Conservation (phyloP, 2,797 vertebrate species). For the Gallinago stenura region DNA sequence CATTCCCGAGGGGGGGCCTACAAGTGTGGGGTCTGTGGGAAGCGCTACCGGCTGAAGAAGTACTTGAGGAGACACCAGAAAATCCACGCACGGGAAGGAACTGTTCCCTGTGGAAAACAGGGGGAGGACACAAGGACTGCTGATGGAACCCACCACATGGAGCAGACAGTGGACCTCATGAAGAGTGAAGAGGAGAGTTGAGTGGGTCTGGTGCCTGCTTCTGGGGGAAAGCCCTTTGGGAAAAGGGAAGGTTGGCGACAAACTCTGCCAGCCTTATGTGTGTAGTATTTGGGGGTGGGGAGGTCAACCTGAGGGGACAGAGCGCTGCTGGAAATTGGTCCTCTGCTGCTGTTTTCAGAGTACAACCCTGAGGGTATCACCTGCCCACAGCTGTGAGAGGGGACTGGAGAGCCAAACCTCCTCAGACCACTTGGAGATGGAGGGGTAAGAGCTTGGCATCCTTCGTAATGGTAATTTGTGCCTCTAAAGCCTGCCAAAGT, state of each 20-base stretch:
- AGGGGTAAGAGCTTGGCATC: neutral
- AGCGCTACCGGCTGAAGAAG: conserved; percentile 24
- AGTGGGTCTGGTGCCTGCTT: rapidly evolving
- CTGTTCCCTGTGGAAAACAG: rapidly evolving
- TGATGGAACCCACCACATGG: rapidly evolving
- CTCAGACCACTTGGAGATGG: neutral
- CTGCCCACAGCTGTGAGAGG: neutral
- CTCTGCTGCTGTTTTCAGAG: neutral
- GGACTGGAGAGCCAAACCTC: neutral
- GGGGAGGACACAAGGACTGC: neutral
- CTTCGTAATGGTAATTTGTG: neutral
- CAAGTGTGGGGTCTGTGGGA: conserved; percentile 26
- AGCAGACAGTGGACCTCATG: neutral
- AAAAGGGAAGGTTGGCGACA: neutral
- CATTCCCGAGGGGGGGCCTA: conserved; percentile 19
- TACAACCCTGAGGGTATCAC: rapidly evolving
- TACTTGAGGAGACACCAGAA: conserved; percentile 61
- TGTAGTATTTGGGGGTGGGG: neutral
- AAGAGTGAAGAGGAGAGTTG: neutral
- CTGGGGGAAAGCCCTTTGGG: neutral
- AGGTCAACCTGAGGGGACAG: neutral
- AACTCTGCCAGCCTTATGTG: neutral
- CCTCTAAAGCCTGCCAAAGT: neutral
- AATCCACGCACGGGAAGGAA: neutral
- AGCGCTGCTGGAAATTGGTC: neutral